Percentiles rank a stretch among this genome's conserved stretches.
Conservation (phyloP, 2,797 vertebrate genomes). For the Urosaurus nigricauda region DNA sequence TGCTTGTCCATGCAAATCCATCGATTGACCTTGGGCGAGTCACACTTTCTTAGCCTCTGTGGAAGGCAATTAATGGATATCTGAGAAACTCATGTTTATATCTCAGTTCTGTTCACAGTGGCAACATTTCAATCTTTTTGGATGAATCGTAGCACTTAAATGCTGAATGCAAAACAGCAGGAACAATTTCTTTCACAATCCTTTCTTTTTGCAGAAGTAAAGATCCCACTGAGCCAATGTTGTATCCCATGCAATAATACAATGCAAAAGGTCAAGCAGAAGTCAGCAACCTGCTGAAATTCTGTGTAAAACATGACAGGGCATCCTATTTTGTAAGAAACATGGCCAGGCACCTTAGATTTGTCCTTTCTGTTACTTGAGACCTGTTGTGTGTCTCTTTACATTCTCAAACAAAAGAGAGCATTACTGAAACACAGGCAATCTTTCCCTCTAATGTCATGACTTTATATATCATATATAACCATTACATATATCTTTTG, state of each 20-base stretch:
- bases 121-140: not conserved
- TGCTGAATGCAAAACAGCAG: rapidly evolving
- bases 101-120: rapidly evolving
- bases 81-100: not conserved
- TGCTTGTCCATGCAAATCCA: too few relatives aligned
- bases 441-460: constrained; percentile 42
- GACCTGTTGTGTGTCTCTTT: constrained; percentile 55
- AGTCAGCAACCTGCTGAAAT: not conserved
- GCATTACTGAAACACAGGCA: not conserved
- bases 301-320: rapidly evolving
- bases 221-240: rapidly evolving
- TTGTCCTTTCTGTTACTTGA: constrained; percentile 62
- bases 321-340: constrained; percentile 69
- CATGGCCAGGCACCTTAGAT: constrained; percentile 5
- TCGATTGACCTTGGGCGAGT: too few relatives aligned
- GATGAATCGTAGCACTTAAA: rapidly evolving
- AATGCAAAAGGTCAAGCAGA: constrained; percentile 34
- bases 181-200: not conserved
- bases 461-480: not conserved
- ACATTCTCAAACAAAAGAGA: constrained; percentile 74
- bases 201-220: not conserved
- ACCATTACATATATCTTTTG: constrained; percentile 21
- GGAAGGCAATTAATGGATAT: not conserved
- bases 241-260: rapidly evolving
- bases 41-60: too few relatives aligned